Conservation (phyloP, 2,888 invertebrate species). For the Crepidodera aurea region DNA sequence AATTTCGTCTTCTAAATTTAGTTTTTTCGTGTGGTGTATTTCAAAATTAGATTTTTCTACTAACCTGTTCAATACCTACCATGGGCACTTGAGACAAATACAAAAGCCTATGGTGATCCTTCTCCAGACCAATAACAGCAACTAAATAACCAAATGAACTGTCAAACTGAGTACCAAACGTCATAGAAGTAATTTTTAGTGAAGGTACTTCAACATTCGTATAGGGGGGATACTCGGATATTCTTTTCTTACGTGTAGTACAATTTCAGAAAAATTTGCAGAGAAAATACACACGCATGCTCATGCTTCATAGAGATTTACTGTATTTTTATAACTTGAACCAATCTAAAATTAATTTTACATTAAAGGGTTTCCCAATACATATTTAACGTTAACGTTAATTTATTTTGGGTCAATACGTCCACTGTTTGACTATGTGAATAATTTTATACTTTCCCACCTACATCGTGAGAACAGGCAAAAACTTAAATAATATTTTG, state of each 20-base stretch:
- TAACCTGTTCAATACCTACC: constrained; percentile 63
- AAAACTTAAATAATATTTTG: no score
- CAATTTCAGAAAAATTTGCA: constrained; percentile 23
- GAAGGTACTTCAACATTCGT: constrained; percentile 35
- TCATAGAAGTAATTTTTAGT: constrained; percentile 5
- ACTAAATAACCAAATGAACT: constrained; percentile 48
- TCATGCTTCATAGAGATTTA: constrained; percentile 43
- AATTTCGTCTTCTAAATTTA: no score
- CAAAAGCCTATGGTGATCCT: constrained; percentile 67
- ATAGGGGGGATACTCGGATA: constrained; percentile 43
- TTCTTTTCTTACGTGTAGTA: no score
- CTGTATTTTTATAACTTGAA: constrained; percentile 43
- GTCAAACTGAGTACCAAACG: constrained; percentile 28
- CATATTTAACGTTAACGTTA: no score
- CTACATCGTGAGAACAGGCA: no score
- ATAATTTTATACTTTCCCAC: no score
- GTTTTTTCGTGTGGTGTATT: no score
- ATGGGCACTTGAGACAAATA: constrained; percentile 66
- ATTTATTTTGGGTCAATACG: no score
- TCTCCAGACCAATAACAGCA: constrained; percentile 67
- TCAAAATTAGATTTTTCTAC: constrained; percentile 35
- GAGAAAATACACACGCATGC: constrained; percentile 37
- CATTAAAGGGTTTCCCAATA: no score
- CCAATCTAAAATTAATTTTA: no score
- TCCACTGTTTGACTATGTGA: no score